Evolutionary conservation across 2,797 vertebrate genomes (phyloP).

Genomic region (Epinephelus coioides): DNA sequence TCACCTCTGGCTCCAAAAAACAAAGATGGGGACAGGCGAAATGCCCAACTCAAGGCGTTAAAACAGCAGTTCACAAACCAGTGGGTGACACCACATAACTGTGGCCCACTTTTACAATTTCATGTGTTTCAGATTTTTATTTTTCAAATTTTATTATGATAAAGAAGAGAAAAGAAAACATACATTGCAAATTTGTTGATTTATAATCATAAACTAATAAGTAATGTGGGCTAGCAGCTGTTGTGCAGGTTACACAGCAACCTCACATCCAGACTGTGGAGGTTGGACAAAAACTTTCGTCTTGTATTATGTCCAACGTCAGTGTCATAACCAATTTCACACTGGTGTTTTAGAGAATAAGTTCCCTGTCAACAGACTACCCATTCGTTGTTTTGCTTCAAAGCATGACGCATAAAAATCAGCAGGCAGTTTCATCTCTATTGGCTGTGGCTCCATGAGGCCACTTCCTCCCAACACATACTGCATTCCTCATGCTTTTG

Average conservation of each 20-base stretch:
- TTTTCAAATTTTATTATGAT: background rate
- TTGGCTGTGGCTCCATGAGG: background rate
- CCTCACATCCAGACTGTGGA: background rate
- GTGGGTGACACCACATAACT: no score
- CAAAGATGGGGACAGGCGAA: no score
- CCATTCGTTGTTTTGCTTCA: background rate
- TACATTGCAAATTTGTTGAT: background rate
- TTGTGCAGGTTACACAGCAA: no score
- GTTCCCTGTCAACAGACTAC: no score
- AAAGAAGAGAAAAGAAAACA: background rate
- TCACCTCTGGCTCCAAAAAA: no score
- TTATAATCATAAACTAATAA: background rate
- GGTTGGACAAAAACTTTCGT: no score
- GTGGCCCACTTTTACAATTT: background rate
- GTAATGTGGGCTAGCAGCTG: background rate
- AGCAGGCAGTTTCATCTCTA: background rate
- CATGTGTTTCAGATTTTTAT: background rate
- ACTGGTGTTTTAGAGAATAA: background rate
- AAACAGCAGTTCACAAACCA: no score
- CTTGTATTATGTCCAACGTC: background rate
- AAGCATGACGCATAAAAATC: no score
- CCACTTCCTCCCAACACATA: conserved; percentile 5
- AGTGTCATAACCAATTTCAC: background rate
- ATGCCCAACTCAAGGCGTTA: no score
- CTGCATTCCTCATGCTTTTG: background rate